Evolutionary conservation across 2,888 invertebrate genomes (phyloP), one percentile per base, ranked within the genome.

Genomic region (Pelosia muscerda): DNA sequence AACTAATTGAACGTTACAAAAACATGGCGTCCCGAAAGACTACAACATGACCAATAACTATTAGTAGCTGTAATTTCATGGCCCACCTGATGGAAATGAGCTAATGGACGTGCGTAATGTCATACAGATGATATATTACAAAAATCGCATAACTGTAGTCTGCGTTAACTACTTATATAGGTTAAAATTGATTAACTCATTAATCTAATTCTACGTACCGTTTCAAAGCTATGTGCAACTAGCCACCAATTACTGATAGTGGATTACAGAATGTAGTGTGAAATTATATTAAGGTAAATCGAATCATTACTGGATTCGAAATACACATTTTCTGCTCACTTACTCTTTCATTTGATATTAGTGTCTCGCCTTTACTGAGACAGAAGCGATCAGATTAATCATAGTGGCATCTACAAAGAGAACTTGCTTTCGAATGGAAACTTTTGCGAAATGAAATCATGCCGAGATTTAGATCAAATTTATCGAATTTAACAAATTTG

Each of bases 401-500:
- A 25, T 23, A 13, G 22, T 55, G 54, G 25, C 23, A 55, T 55
- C 54, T 23, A 25, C 23, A 25, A n/a, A 49, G 49, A 49, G 49
- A 49, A 49, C 49, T 49, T 49, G 49, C 4, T 42, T 19, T 49
- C 49, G 49, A 55, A 55, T 63, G 0, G 22, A 38, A n/a, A 49
- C 56, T 65, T 26, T 22, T 11, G 25, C 6, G 54, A 55, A 55
- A 55, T 55, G 54, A 25, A 55, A 55, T 55, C 25, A 23, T 23
- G 8, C 49, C 3, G 25, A 28, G 54, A 26, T 23, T 57, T 28
- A 57, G 55, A 55, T 23, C 11, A 55, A 55, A 55, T 42, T 49
- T 42, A 42, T 19, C 42, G 42, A 42, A 42, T 42, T 49, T 55
- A 23, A 55, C 25, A 4, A n/a, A 28, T 28, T 57, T 57, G 15